phyloP scores from a whole-genome alignment of 2,797 vertebrate species.

The Anguilla anguilla region DNA sequence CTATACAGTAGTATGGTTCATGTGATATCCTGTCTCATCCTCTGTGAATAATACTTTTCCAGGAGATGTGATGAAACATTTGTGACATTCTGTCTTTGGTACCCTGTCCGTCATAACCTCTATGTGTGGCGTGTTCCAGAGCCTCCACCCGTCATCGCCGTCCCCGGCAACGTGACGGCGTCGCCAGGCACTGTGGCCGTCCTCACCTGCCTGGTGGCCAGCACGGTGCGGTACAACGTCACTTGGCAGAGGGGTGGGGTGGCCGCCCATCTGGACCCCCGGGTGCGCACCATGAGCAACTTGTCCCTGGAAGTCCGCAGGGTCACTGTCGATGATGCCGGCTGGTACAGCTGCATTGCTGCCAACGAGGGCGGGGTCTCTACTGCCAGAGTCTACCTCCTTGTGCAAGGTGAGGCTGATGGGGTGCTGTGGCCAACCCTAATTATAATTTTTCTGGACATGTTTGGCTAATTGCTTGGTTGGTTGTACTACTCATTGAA shows the following conservation, averaged over 20 bases:
- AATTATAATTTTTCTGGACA: background rate
- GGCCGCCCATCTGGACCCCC: constrained; percentile 70
- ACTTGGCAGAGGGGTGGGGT: constrained; percentile 82
- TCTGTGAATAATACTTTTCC: background rate
- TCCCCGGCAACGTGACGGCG: constrained; percentile 75
- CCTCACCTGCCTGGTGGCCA: constrained; percentile 82
- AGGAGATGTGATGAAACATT: background rate
- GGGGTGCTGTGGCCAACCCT: background rate
- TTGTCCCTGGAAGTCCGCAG: constrained; percentile 80
- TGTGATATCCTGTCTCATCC: background rate
- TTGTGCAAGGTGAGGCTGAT: constrained; percentile 82
- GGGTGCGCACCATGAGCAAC: constrained; percentile 70
- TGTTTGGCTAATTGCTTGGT: background rate
- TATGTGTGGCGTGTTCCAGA: constrained; percentile 68
- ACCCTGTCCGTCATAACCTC: background rate
- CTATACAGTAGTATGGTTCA: background rate
- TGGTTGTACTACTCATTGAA: background rate
- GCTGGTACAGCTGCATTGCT: constrained; percentile 83
- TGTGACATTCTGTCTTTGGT: background rate
- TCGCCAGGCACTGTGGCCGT: constrained; percentile 74
- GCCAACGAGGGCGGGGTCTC: constrained; percentile 82
- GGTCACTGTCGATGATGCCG: constrained; percentile 71
- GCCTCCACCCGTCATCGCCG: constrained; percentile 84
- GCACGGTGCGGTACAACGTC: constrained; percentile 86
- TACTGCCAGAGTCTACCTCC: constrained; percentile 75